Base-by-base conservation (phyloP, 2,113 vertebrate genomes). In the Platichthys flesus region DNA sequence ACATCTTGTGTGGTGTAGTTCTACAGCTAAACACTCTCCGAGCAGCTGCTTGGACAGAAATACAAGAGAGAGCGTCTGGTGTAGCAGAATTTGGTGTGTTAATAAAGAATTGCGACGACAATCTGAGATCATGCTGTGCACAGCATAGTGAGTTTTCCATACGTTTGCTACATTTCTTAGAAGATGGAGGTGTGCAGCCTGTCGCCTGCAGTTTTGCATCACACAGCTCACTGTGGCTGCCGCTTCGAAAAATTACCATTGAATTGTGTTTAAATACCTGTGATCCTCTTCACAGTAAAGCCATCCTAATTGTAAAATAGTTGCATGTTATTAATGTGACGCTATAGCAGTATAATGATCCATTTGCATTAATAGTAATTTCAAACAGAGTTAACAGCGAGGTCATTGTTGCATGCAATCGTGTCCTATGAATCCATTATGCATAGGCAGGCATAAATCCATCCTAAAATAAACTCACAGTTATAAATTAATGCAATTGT, bases 51-150 rank as follows among this genome's bases (percentile, higher is more conserved):
- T 16, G 31, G 42, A 31, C 21, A 14, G 52, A 69, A 49, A 40
- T 61, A 23, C 55, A 23, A 57, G n/a, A 49, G 1, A 9, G 3
- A 13, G 9, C 31, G 31, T 31, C 31, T 31, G 31, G 31, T 31
- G 31, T 31, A 31, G 31, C 37, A 69, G 62, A 45, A 56, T 37
- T 42, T 37, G 49, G 10, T 55, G 18, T 21, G 9, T 58, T 45
- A 18, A 57, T 26, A 18, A 24, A 69, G n/a, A 58, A 57, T 24
- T 42, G 21, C 21, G 52, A 20, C 67, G 1, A 8, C 6, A 21
- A 18, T 78, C 9, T 65, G 20, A 59, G 40, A 51, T 64, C 12
- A 31, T 52, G 37, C 62, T 64, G 21, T 23, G n/a, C 40, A 64
- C 21, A 10, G 61, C 21, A 0, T 37, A 23, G 40, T 47, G 13